These are phyloP conservation scores for Macrosiphum euphorbiae DNA, from an alignment of 2,888 invertebrate genomes.

Conservation along the genomic window DNA sequence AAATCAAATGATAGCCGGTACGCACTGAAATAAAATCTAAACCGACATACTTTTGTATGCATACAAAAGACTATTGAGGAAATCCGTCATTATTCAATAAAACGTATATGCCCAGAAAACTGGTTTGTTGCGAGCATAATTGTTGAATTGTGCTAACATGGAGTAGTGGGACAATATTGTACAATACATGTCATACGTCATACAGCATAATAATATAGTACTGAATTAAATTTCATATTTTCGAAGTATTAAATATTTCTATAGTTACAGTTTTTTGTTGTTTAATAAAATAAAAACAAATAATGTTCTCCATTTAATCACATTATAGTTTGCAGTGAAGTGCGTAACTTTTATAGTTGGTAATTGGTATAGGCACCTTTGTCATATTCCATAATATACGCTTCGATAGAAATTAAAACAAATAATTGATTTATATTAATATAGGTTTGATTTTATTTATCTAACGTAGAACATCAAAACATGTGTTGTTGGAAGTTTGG, in stretches of 20 bases:
- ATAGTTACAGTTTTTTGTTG: background rate
- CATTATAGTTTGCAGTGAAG: background rate
- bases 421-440: slow-evolving; percentile 40
- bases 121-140: background rate
- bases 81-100: slow-evolving; percentile 46
- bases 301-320: background rate
- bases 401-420: background rate
- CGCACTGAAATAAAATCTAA: slow-evolving; percentile 28
- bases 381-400: background rate
- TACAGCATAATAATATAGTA: background rate
- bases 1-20: background rate
- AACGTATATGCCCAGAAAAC: slow-evolving; percentile 12
- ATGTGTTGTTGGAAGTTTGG: slow-evolving; percentile 3
- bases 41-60: slow-evolving; percentile 33
- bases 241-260: background rate
- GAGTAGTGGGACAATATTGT: background rate
- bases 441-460: slow-evolving; percentile 23
- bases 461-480: background rate
- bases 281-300: background rate
- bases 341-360: background rate
- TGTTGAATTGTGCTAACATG: slow-evolving; percentile 40
- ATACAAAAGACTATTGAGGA: slow-evolving; percentile 17
- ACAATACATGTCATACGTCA: background rate
- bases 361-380: background rate
- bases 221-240: background rate